phyloP scores from a whole-genome alignment of 2,113 vertebrate species.

The Saccopteryx bilineata region DNA sequence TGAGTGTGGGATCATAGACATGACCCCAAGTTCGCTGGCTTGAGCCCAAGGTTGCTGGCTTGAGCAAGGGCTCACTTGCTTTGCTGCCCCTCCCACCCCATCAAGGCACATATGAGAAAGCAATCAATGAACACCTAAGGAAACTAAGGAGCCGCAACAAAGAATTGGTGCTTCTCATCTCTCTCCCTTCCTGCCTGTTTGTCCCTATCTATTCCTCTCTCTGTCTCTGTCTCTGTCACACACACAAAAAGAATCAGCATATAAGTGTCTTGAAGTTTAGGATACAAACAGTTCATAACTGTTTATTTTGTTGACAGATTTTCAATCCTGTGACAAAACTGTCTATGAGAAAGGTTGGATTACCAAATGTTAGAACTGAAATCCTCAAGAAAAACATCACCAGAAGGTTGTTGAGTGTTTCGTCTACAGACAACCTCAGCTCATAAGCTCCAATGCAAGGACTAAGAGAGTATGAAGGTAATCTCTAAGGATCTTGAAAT shows the following conservation, averaged over 20 bases:
- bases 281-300: not conserved
- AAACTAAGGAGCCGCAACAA: no score
- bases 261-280: not conserved
- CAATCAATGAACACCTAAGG: no score
- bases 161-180: no score
- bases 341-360: not conserved
- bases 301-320: not conserved
- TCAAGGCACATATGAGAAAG: no score
- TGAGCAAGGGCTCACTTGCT: no score
- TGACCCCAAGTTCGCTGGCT: no score
- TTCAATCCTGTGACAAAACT: constrained; percentile 22
- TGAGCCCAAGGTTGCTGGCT: no score
- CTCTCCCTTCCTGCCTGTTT: no score
- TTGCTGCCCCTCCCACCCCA: no score
- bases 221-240: no score
- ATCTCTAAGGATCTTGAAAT: constrained; percentile 31
- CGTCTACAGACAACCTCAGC: not conserved
- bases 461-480: not conserved
- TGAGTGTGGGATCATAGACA: no score
- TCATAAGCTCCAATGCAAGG: constrained; percentile 7
- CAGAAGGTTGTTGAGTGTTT: not conserved
- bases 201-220: no score
- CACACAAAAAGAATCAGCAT: not conserved
- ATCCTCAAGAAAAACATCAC: constrained; percentile 15
- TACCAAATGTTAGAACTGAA: constrained; percentile 40